phyloP scores from a whole-genome alignment of 35 echinoderm and acorn worm genomes.

The Anneissia japonica region DNA sequence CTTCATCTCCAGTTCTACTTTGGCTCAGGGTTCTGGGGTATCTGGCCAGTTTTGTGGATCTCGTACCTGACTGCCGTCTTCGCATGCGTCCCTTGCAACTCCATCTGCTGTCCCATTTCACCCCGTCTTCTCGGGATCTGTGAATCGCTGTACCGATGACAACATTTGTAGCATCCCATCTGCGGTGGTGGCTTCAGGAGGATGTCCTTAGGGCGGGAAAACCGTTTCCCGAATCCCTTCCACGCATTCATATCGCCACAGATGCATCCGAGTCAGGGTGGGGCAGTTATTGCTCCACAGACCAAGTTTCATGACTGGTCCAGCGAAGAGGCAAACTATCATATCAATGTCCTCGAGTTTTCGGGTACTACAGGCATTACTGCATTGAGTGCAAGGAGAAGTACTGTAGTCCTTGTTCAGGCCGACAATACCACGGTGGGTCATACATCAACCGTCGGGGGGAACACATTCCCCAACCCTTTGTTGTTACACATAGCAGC shows the following conservation, averaged over 20 bases:
- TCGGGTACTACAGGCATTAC: too few species aligned
- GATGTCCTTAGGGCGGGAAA: background rate
- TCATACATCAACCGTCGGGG: background rate
- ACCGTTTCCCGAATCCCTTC: background rate
- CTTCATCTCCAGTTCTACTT: background rate
- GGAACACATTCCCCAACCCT: background rate
- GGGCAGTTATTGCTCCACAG: too few species aligned
- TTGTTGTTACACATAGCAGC: background rate
- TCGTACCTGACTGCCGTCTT: conserved; percentile 18
- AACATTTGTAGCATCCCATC: background rate
- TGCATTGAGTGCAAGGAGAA: background rate
- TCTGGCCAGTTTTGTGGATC: conserved; percentile 42
- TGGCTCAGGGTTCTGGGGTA: conserved; percentile 32
- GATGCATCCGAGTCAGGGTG: too few species aligned
- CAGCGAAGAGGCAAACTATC: too few species aligned
- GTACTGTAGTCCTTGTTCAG: background rate
- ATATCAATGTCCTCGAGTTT: too few species aligned
- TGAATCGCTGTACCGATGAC: background rate
- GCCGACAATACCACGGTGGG: background rate
- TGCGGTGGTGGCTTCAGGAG: background rate
- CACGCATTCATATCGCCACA: background rate
- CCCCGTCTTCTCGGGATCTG: background rate
- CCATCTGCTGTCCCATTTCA: conserved; percentile 18
- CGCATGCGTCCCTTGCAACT: conserved; percentile 41
- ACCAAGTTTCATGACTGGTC: too few species aligned